A percentile compares a stretch with the other conserved stretches of the same genome.
phyloP scores from a whole-genome alignment of 2,888 invertebrate species.

The Eumacrocentrus americanus region DNA sequence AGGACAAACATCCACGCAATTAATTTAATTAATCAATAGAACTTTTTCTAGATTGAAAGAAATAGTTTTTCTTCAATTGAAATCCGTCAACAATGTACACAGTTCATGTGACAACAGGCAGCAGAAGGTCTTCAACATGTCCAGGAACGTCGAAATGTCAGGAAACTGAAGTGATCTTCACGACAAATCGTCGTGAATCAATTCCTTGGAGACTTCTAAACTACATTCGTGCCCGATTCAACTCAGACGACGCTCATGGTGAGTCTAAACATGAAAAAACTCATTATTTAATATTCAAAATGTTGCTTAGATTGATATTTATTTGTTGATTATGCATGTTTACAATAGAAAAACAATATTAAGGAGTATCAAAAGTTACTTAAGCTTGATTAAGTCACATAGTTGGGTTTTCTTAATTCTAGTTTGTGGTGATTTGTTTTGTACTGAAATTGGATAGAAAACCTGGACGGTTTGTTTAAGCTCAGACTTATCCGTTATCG shows the following conservation, averaged over 20 bases:
- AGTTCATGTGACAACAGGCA: slow-evolving; percentile 52
- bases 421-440: too few species aligned
- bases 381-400: too few species aligned
- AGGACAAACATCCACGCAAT: too few species aligned
- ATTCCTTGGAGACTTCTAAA: slow-evolving; percentile 51
- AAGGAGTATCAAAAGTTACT: neutral
- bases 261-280: slow-evolving; percentile 32
- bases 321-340: neutral
- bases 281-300: neutral
- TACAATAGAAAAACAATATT: too few species aligned
- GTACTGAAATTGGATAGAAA: too few species aligned
- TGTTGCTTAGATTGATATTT: neutral
- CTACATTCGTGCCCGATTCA: slow-evolving; percentile 52
- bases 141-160: slow-evolving; percentile 44
- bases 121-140: slow-evolving; percentile 42
- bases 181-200: slow-evolving; percentile 47
- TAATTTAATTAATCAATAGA: neutral
- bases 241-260: slow-evolving; percentile 45
- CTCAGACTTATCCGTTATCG: too few species aligned
- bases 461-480: too few species aligned
- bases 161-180: slow-evolving; percentile 49
- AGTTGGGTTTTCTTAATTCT: too few species aligned
- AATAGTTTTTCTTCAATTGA: neutral
- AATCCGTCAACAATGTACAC: slow-evolving; percentile 48
- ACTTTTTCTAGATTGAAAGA: neutral